These are phyloP conservation scores for Mormyrops boulengeri DNA, from an alignment of 2,797 vertebrate species.

Conservation along the genomic window DNA sequence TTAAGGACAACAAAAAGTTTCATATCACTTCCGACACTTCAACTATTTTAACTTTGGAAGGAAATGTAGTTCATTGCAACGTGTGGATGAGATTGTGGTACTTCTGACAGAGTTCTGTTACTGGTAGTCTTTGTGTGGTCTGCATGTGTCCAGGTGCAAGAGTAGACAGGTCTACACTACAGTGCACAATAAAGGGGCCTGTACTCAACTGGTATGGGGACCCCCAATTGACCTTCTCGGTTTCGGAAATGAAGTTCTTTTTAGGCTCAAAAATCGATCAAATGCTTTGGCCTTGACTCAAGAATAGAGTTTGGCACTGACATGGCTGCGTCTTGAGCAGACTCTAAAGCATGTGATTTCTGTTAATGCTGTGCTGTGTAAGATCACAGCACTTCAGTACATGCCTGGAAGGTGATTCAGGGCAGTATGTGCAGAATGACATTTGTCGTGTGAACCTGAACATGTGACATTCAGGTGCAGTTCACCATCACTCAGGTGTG, in stretches of 20 bases:
- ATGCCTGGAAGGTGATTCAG: background rate
- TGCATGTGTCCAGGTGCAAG: slow-evolving; percentile 50
- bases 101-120: slow-evolving; percentile 16
- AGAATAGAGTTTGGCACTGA: slow-evolving; percentile 10
- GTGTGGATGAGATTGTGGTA: slow-evolving; percentile 42
- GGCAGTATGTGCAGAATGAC: background rate
- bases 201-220: slow-evolving; percentile 58
- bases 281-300: background rate
- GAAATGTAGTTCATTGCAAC: slow-evolving; percentile 62
- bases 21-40: slow-evolving; percentile 37
- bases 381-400: slow-evolving; percentile 2
- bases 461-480: slow-evolving; percentile 9
- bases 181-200: slow-evolving; percentile 48
- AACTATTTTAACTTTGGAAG: slow-evolving; percentile 61
- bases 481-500: background rate
- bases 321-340: slow-evolving; percentile 14
- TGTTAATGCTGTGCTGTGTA: background rate
- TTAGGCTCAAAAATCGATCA: background rate
- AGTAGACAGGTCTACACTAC: slow-evolving; percentile 31
- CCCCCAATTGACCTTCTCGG: background rate
- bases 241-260: slow-evolving; percentile 7
- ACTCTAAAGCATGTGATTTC: slow-evolving; percentile 15
- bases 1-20: slow-evolving; percentile 18
- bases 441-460: slow-evolving; percentile 14
- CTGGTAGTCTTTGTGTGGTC: slow-evolving; percentile 43